Evolutionary conservation across 2,797 vertebrate species (phyloP), one percentile per base, ranked within the genome.

Genomic region (Eupleurogrammus muticus): DNA sequence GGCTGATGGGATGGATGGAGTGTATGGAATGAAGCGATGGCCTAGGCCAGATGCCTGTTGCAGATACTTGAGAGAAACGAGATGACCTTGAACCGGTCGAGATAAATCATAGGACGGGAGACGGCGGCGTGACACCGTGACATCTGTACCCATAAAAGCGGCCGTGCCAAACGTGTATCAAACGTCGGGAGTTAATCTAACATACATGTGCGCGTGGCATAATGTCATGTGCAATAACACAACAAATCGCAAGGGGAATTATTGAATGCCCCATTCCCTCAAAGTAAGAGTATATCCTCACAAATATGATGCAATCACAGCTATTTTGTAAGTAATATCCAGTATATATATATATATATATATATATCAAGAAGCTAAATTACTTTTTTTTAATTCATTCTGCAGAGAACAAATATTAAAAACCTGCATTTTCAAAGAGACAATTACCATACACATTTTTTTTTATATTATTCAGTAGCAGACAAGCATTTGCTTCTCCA

Each of bases 1-100:
- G 57, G 66, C 23, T 59, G 79, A 59, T 66, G 54, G 53, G 69
- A 79, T 58, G 85, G 82, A 79, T 80, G 59, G 67, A 68, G 83
- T 58, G 82, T 62, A 79, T 77, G 70, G 84, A 85, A 75, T 77
- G 71, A 77, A 90, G 86, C 56, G 81, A 82, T 72, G 81, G 81
- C 59, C 68, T 66, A 56, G 79, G 64, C 75, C 78, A 84, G 82
- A 84, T 87, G 89, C 85, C 86, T 92, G 89, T 89, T 89, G 90
- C 85, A 91, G 89, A 92, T 85, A 87, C 82, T 87, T 86, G 44
- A 63, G 86, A 83, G 74, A 79, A 83, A 89, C 84, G 70, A 90
- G 70, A 92, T 89, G 85, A 89, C 90, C 89, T 88, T 90, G 87
- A 82, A 90, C 69, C 70, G 80, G 80, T 77, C 5, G 65, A 80